These are phyloP conservation scores for Probosciger aterrimus DNA, from an alignment of 2,113 vertebrate genomes.

Conservation along the genomic window DNA sequence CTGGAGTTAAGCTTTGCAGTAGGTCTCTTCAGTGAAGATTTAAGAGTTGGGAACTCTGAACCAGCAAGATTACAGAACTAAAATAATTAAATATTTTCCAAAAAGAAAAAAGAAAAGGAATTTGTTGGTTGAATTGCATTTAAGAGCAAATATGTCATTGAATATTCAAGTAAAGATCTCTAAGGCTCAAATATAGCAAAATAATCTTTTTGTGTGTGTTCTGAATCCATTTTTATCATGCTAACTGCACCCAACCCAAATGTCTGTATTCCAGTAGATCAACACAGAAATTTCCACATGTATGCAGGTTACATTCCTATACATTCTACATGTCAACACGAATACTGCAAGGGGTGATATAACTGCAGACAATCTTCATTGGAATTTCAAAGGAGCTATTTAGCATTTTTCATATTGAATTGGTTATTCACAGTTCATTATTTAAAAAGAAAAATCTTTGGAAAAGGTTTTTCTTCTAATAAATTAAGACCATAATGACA, in stretches of 20 bases:
- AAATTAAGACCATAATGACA: neutral
- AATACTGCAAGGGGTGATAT: neutral
- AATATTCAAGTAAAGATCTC: neutral
- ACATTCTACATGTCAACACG: neutral
- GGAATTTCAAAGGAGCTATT: slow-evolving; percentile 37
- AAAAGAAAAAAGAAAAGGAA: neutral
- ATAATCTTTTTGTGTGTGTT: neutral
- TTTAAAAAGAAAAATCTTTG: slow-evolving; percentile 22
- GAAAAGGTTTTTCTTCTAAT: slow-evolving; percentile 1
- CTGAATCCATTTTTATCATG: neutral
- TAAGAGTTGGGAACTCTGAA: neutral
- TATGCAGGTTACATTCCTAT: neutral
- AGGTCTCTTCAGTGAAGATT: neutral
- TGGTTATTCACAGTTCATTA: slow-evolving; percentile 51
- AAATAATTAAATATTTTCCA: neutral
- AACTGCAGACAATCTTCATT: neutral
- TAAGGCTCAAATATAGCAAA: neutral
- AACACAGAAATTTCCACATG: neutral
- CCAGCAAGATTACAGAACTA: neutral
- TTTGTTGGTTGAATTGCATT: neutral
- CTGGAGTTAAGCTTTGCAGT: neutral
- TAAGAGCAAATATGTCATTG: neutral
- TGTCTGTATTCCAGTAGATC: neutral
- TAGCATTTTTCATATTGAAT: slow-evolving; percentile 17
- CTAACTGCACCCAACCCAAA: neutral